A percentile compares a stretch with the other conserved stretches of the same genome.
Conservation (phyloP, 2,888 invertebrate species). For the Allophyes oxyacanthae region DNA sequence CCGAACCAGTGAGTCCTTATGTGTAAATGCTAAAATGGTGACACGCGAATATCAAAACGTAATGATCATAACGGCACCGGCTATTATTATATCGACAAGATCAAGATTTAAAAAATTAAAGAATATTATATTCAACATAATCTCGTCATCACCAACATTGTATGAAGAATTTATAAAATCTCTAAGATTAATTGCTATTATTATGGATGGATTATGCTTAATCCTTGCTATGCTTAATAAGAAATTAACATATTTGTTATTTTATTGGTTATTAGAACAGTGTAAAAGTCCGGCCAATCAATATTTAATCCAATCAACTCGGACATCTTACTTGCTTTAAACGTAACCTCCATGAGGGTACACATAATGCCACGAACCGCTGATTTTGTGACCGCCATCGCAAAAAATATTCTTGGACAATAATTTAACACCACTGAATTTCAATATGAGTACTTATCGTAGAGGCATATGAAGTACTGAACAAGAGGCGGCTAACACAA, state of each 20-base stretch:
- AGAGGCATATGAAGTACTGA: conserved; percentile 76
- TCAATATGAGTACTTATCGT: conserved; percentile 64
- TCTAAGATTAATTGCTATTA: neutral
- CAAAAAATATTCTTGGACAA: conserved; percentile 25
- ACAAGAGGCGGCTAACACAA: conserved; percentile 69
- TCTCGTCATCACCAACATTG: conserved; percentile 10
- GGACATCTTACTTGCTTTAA: conserved; percentile 86
- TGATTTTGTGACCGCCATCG: conserved; percentile 82
- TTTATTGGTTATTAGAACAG: neutral
- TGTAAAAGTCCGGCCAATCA: conserved; percentile 1
- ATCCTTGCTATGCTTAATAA: no score
- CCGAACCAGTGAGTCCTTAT: conserved; percentile 59
- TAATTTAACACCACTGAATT: conserved; percentile 43
- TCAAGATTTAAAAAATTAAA: conserved; percentile 52
- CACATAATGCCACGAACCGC: conserved; percentile 86
- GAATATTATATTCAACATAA: conserved; percentile 24
- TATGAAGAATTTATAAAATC: conserved; percentile 6
- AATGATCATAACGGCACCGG: conserved; percentile 63
- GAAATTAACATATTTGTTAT: no score
- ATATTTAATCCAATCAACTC: conserved; percentile 20
- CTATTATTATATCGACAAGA: conserved; percentile 42
- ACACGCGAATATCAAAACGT: conserved; percentile 62
- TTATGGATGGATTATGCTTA: no score
- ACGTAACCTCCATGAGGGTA: conserved; percentile 86
- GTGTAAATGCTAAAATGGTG: conserved; percentile 53